A percentile compares a stretch with the other conserved stretches of the same genome.
Conservation (phyloP, 2,888 invertebrate genomes). For the Drosophila anomelani region DNA sequence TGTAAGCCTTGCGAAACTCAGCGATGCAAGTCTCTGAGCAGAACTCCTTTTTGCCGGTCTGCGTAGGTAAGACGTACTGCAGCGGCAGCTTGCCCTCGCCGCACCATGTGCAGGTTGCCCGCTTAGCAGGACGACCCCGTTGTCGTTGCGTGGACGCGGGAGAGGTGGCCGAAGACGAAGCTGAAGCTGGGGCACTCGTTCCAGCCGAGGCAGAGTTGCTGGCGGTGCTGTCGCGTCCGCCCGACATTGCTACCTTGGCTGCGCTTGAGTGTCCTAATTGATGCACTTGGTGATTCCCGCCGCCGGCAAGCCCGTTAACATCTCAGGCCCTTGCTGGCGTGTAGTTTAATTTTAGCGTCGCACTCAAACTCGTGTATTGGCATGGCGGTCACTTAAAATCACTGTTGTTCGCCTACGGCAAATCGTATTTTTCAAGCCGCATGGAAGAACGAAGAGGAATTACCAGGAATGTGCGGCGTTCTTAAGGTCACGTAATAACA, state of each 20-base stretch:
- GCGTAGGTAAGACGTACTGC: slow-evolving; percentile 92
- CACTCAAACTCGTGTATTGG: slow-evolving; percentile 1
- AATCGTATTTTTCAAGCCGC: background rate
- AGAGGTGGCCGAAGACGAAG: slow-evolving; percentile 44
- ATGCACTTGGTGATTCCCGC: slow-evolving; percentile 14
- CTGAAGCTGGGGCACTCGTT: slow-evolving; percentile 10
- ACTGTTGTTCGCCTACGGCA: background rate
- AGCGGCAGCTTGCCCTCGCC: slow-evolving; percentile 92
- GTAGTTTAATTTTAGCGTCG: slow-evolving; percentile 13
- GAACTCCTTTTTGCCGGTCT: slow-evolving; percentile 95
- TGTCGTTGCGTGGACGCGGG: slow-evolving; percentile 66
- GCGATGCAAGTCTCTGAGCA: slow-evolving; percentile 95
- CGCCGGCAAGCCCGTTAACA: slow-evolving; percentile 27
- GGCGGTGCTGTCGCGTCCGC: slow-evolving; percentile 77
- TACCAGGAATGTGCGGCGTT: slow-evolving; percentile 64
- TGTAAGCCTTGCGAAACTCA: slow-evolving; percentile 94
- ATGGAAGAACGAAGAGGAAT: slow-evolving; percentile 16
- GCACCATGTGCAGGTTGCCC: slow-evolving; percentile 92
- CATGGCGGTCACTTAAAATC: slow-evolving; percentile 17
- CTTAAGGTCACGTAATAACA: slow-evolving; percentile 77
- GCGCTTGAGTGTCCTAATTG: slow-evolving; percentile 22
- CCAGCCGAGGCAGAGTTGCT: slow-evolving; percentile 24
- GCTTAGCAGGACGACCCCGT: slow-evolving; percentile 91
- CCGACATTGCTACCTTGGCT: slow-evolving; percentile 73
- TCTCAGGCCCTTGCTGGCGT: slow-evolving; percentile 22